Evolutionary conservation across 2,797 vertebrate species (phyloP), one percentile per base, ranked within the genome.

Genomic region (Loris lydekkerianus): DNA sequence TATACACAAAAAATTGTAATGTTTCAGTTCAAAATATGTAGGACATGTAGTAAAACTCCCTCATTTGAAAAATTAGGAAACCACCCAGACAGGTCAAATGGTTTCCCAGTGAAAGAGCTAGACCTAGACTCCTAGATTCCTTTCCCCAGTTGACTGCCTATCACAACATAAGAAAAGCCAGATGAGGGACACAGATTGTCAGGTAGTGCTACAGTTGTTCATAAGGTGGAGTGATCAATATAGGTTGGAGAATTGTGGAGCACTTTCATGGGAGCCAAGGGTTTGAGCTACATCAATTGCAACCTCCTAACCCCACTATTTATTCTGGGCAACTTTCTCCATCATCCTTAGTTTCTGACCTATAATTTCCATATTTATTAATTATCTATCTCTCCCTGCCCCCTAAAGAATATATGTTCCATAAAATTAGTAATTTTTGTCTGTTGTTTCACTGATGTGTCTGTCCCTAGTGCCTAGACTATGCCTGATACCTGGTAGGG

Each of bases 21-120:
- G 73, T 93, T 92, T 86, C 34, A 31, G 10, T 84, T 84, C 27
- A 43, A 88, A 86, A 91, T 65, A 37, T 80, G 34, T 80, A 73
- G 23, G 85, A 40, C n/a, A 86, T 78, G 15, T 60, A 89, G 23
- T 72, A 17, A 69, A 85, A 83, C 31, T 7, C 13, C 25, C 18
- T 75, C 60, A 27, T 77, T 49, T 61, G 10, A 49, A 82, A 91
- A 63, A 63, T 40, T 15, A 85, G 14, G 18, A 91, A 91, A 81
- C 4, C 9, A 80, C 20, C 34, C 25, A 18, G 20, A 21, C 8
- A 65, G 25, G 14, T 49, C 86, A n/a, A 43, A 43, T 46, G 29
- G 60, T 46, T 23, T 60, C 29, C 37, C 75, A 89, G 13, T 49
- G 31, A 73, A 81, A 89, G 25, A 46, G 23, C n/a, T 53, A 91